Evolutionary conservation across 2,888 invertebrate species (phyloP).

Genomic region (Miltochrista miniata): DNA sequence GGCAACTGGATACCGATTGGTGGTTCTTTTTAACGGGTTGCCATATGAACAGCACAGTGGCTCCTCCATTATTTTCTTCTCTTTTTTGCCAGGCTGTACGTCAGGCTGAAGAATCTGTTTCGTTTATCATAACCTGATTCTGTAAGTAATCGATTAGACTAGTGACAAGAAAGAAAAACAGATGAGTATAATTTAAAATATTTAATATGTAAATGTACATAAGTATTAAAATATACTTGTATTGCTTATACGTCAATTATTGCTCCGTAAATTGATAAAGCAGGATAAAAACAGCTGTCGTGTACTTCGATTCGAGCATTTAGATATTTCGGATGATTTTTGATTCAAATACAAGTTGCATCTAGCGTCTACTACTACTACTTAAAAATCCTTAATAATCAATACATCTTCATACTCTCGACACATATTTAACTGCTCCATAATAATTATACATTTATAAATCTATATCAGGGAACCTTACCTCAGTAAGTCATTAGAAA

Average conservation of each 20-base stretch:
- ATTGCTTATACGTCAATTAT: conserved; percentile 43
- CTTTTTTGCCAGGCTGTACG: no score
- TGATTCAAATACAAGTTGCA: background rate
- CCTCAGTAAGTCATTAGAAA: no score
- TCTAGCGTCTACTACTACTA: background rate
- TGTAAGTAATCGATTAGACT: background rate
- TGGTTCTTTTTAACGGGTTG: no score
- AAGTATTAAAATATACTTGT: conserved; percentile 37
- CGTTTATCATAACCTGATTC: background rate
- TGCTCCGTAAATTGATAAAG: conserved; percentile 31
- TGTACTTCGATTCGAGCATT: conserved; percentile 25
- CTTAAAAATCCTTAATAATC: background rate
- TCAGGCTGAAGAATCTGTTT: no score
- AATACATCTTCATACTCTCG: background rate
- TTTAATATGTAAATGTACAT: conserved; percentile 35
- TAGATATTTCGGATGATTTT: no score
- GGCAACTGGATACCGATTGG: no score
- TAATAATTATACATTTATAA: no score
- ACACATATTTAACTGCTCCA: no score
- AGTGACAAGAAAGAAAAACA: background rate
- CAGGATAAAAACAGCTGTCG: conserved; percentile 20
- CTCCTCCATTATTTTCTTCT: no score
- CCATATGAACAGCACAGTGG: no score
- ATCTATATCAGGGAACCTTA: no score
- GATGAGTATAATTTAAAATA: conserved; percentile 16